Evolutionary conservation across 2,113 vertebrate genomes (phyloP).

Genomic region (Ceratotherium simum): DNA sequence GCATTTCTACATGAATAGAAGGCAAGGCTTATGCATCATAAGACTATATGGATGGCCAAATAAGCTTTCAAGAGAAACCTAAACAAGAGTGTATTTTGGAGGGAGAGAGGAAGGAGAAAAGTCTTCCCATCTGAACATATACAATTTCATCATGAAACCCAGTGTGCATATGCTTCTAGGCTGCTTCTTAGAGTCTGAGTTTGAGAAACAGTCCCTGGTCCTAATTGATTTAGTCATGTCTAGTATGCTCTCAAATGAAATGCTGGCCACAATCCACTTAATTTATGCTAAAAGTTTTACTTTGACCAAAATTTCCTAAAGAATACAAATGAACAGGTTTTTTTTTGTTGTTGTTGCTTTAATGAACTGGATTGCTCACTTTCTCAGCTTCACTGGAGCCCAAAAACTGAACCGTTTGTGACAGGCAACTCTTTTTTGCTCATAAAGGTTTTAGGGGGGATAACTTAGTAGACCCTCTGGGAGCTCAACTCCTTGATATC

Average conservation of each 20-base stretch:
- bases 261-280: conserved; percentile 25
- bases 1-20: conserved; percentile 47
- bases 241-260: conserved; percentile 54
- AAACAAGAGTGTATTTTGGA: conserved; percentile 28
- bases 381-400: neutral
- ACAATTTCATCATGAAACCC: conserved; percentile 21
- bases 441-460: conserved; percentile 32
- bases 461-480: conserved; percentile 44
- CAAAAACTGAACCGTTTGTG: conserved; percentile 30
- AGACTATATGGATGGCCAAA: conserved; percentile 10
- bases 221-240: conserved; percentile 23
- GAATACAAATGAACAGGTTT: neutral
- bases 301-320: conserved; percentile 13
- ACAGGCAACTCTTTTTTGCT: conserved; percentile 46
- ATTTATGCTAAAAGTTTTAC: conserved; percentile 50
- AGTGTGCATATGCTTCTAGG: conserved; percentile 16
- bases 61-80: conserved; percentile 35
- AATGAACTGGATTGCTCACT: neutral
- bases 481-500: conserved; percentile 55
- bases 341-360: conserved; percentile 21
- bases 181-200: conserved; percentile 20
- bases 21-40: neutral
- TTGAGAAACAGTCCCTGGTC: conserved; percentile 38
- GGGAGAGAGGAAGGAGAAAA: neutral
- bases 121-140: neutral